Evolutionary conservation across 2,797 vertebrate genomes (phyloP), one percentile per base, ranked within the genome.

Genomic region (Tragopan temminckii): DNA sequence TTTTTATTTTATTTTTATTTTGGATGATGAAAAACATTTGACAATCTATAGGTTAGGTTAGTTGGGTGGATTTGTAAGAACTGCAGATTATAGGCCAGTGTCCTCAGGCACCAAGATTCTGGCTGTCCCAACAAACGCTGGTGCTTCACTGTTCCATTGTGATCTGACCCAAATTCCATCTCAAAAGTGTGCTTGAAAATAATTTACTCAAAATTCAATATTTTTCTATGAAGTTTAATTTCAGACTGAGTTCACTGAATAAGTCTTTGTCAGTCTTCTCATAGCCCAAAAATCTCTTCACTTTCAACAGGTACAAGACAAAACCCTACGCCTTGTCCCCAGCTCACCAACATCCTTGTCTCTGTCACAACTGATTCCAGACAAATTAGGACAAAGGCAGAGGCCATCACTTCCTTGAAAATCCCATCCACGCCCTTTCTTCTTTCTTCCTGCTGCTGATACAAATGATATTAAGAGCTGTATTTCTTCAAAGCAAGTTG

Each of bases 371-470:
- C 3, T 6, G 2, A 67, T 79, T 66, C 35, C 55, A 81, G 67
- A 52, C 21, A 90, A 80, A 66, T 27, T 13, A 58, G 58, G 46
- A 80, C 62, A 79, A 81, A 85, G 33, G 43, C 69, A 92, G 92
- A 92, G 46, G 62, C 35, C 78, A 59, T 62, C 55, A 29, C 19
- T 69, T 46, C 46, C 33, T 63, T 79, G n/a, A 76, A 89, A 91
- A 84, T 83, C 31, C 50, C 48, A 33, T 40, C 42, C 2, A 3
- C 45, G 24, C 8, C 42, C 55, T 12, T 2, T 14, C 36, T 35
- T 13, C 40, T 61, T 81, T 57, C 64, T 76, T 84, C 12, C 31
- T 66, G 42, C 3, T 64, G 21, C 11, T 86, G 27, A 91, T 17
- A 89, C 21, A 80, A 91, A 66, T 24, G 2, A 83, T 83, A 69